Percentiles rank a stretch among this genome's conserved stretches.
phyloP scores from a whole-genome alignment of 2,888 invertebrate species.

The Acleris laterana region DNA sequence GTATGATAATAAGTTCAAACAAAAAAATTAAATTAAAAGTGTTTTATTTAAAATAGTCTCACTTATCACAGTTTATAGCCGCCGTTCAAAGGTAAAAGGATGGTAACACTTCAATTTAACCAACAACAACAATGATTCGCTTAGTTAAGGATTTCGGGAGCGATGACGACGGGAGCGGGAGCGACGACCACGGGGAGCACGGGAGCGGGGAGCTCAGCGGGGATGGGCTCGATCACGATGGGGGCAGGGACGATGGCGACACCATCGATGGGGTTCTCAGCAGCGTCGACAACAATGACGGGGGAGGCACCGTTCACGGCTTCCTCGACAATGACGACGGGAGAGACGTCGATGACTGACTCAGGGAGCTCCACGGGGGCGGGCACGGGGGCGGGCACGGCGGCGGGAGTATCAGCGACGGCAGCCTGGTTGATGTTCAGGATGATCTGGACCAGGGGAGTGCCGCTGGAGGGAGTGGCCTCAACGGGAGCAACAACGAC shows the following conservation, averaged over 20 bases:
- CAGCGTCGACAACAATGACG: conserved; percentile 9
- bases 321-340: conserved; percentile 14
- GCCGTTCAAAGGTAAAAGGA: conserved; percentile 24
- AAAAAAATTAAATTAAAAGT: conserved; percentile 17
- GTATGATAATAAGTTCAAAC: background rate
- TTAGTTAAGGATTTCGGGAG: conserved; percentile 31
- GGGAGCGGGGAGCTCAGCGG: conserved; percentile 28
- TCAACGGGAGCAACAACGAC: conserved; percentile 34
- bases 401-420: conserved; percentile 39
- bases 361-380: conserved; percentile 34
- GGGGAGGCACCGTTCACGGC: conserved; percentile 13
- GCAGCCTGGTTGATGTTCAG: conserved; percentile 50
- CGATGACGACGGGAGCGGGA: conserved; percentile 35
- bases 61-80: conserved; percentile 34
- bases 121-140: conserved; percentile 19
- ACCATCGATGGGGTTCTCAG: conserved; percentile 12
- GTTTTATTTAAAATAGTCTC: conserved; percentile 20
- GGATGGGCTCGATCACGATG: conserved; percentile 21
- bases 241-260: conserved; percentile 12
- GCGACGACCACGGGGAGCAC: conserved; percentile 26
- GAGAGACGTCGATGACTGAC: conserved; percentile 34
- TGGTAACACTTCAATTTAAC: conserved; percentile 13
- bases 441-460: conserved; percentile 53
- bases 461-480: conserved; percentile 38
- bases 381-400: conserved; percentile 38